Percentiles rank a stretch among this genome's conserved stretches.
These are phyloP conservation scores for Chrysina gloriosa DNA, from an alignment of 2,888 invertebrate species.

Conservation along the genomic window DNA sequence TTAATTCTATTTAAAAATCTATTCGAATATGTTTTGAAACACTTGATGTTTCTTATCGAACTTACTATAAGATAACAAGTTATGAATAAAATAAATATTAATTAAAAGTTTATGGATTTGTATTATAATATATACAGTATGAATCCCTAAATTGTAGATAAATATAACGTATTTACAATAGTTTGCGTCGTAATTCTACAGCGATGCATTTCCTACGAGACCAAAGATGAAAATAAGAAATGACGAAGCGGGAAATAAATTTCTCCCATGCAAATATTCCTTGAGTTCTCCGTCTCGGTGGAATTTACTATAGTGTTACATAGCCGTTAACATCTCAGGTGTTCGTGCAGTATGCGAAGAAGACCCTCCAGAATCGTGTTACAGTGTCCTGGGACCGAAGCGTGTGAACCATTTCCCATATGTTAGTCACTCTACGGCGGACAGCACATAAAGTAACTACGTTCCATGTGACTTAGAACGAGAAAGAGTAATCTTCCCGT, in stretches of 20 bases:
- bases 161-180: too few species aligned
- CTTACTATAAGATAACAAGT: too few species aligned
- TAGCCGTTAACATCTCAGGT: conserved; percentile 22
- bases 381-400: conserved; percentile 9
- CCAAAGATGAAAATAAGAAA: neutral
- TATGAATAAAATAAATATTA: too few species aligned
- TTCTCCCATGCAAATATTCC: conserved; percentile 2
- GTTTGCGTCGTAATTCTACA: too few species aligned
- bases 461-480: conserved; percentile 1
- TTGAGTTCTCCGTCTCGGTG: neutral
- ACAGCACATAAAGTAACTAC: neutral
- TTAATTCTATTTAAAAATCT: too few species aligned
- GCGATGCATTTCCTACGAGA: neutral
- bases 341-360: conserved; percentile 25
- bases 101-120: too few species aligned
- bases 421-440: conserved; percentile 20
- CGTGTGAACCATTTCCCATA: conserved; percentile 29
- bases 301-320: conserved; percentile 19
- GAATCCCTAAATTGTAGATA: too few species aligned
- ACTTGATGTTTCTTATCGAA: too few species aligned
- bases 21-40: too few species aligned
- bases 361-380: conserved; percentile 23
- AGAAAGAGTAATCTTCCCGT: neutral
- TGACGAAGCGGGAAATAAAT: neutral
- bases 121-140: too few species aligned